A percentile compares a stretch with the other conserved stretches of the same genome.
Conservation (phyloP, 2,888 invertebrate genomes). For the Cosmorhoe ocellata region DNA sequence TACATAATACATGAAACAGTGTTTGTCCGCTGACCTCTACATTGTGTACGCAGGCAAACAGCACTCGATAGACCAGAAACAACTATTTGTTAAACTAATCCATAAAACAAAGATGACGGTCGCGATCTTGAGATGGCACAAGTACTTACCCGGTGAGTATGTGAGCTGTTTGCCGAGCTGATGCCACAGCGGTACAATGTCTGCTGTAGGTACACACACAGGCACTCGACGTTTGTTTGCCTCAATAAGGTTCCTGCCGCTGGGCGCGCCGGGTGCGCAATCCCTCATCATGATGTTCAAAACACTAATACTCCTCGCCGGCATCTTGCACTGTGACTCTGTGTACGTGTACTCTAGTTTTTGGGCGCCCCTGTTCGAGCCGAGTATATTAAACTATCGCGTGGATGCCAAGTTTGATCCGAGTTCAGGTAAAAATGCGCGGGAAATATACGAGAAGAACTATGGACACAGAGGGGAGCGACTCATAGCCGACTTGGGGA, state of each 20-base stretch:
- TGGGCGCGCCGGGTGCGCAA: neutral
- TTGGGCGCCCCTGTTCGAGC: slow-evolving; percentile 67
- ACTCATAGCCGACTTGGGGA: slow-evolving; percentile 62
- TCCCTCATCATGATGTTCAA: slow-evolving; percentile 1
- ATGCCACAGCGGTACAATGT: neutral
- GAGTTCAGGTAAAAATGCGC: slow-evolving; percentile 44
- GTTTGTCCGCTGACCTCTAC: too few relatives aligned
- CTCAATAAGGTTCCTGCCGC: slow-evolving; percentile 13
- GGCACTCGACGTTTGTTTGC: neutral
- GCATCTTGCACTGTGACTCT: slow-evolving; percentile 35
- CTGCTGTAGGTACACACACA: too few relatives aligned
- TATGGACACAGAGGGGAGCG: slow-evolving; percentile 60
- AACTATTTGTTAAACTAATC: neutral
- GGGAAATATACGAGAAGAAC: slow-evolving; percentile 45
- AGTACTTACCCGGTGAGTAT: neutral
- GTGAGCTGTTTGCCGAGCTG: slow-evolving; percentile 4
- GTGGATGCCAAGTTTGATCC: slow-evolving; percentile 61
- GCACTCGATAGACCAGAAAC: neutral
- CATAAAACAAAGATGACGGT: slow-evolving; percentile 1
- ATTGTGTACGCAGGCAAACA: too few relatives aligned
- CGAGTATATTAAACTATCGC: slow-evolving; percentile 59
- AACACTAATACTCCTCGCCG: neutral
- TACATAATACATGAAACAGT: too few relatives aligned
- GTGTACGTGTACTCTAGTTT: slow-evolving; percentile 62
- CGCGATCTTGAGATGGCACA: slow-evolving; percentile 26